Base-by-base conservation (phyloP, 2,888 invertebrate species). In the Tenthredo notha region DNA sequence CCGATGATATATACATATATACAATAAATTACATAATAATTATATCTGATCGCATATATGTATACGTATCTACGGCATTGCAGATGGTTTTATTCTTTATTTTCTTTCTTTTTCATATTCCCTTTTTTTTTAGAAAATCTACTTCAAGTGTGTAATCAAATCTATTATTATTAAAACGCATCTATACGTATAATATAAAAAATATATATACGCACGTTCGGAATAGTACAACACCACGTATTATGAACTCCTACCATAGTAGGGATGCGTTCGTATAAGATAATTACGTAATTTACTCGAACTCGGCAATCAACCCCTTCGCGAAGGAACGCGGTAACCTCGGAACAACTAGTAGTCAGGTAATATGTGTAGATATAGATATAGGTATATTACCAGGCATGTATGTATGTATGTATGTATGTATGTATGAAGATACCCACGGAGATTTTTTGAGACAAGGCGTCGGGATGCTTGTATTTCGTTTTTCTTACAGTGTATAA, bases 231-330 rank as follows among this genome's bases (percentile, higher is more conserved):
- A 15, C 54, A 54, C 50, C 50, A 29, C 12, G 47, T 50, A 77
- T 47, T 43, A 43, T 12, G 10, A n/a, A 18, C 25, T 50, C 47
- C 29, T 37, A 15, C 25, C 25, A 47, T 21, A 29, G 50, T 33
- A 80, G 61, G 33, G 80, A 80, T 88, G 87, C 89, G 89, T 90
- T 91, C 89, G 90, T 91, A 37, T 70, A 90, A 91, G 91, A 90
- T 91, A 91, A 91, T 91, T 90, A 91, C 89, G 90, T 91, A 91
- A 91, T 91, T 89, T 89, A 89, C 91, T 90, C 89, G 87, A 87
- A 87, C 88, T 88, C 89, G 88, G 89, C 89, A 88, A 90, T 90
- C 90, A 90, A 90, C 90, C 89, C 90, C 88, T 88, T 84, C 87
- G 87, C 80, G 58, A 61, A 80, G 80, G 61, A 80, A 80, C 80